phyloP scores from a whole-genome alignment of 2,888 invertebrate genomes.

The Graphium colonna region DNA sequence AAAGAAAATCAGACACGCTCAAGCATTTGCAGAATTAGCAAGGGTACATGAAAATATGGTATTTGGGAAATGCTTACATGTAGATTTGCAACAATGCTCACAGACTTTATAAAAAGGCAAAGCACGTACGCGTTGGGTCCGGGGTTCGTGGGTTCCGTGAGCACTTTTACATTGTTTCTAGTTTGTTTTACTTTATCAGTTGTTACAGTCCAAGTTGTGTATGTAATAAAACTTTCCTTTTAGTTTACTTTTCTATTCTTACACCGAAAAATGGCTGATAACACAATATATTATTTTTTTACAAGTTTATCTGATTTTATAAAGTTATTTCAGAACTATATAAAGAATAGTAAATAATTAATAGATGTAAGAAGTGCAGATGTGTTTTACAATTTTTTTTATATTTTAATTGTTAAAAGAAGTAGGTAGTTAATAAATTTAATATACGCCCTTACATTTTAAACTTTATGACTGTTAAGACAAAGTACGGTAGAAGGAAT shows the following conservation, averaged over 20 bases:
- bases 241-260: conserved; percentile 1
- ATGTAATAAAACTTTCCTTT: background rate
- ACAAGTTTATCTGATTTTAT: too few relatives aligned
- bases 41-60: background rate
- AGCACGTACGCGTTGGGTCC: conserved; percentile 14
- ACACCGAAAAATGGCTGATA: too few relatives aligned
- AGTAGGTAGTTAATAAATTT: too few relatives aligned
- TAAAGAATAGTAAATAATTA: too few relatives aligned
- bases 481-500: too few relatives aligned
- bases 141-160: conserved; percentile 4
- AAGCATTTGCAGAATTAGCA: background rate
- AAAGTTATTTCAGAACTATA: too few relatives aligned
- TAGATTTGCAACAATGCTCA: conserved; percentile 4
- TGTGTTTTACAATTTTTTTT: too few relatives aligned
- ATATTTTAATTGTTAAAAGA: too few relatives aligned
- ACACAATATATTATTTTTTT: too few relatives aligned
- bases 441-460: too few relatives aligned
- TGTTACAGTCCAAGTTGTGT: background rate
- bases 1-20: background rate
- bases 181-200: conserved; percentile 12
- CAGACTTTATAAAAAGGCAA: conserved; percentile 5
- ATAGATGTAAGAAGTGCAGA: too few relatives aligned
- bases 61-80: background rate
- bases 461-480: too few relatives aligned
- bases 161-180: conserved; percentile 14